Conservation (phyloP, 1,140 invertebrate species). For the Nilaparvata lugens region DNA sequence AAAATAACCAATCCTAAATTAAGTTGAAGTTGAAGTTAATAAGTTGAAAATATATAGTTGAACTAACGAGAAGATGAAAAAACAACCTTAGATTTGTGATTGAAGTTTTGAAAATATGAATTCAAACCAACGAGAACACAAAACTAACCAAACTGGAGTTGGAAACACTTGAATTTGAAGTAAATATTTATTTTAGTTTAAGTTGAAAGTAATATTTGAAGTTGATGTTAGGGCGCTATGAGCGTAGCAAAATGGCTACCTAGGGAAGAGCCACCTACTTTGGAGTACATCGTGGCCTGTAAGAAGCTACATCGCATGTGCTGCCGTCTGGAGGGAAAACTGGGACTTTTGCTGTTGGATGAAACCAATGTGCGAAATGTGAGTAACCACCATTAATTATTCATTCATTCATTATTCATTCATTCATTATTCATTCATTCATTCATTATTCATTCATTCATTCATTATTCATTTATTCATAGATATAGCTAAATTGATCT, state of each 20-base stretch:
- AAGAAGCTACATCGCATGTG: background rate
- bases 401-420: too few relatives aligned
- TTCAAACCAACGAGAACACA: background rate
- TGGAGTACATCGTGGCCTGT: background rate
- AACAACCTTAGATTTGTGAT: background rate
- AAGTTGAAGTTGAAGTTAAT: too few relatives aligned
- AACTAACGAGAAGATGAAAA: background rate
- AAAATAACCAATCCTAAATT: too few relatives aligned
- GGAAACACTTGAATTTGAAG: background rate
- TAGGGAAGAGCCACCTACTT: background rate
- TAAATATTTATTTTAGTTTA: background rate
- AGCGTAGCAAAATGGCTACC: conserved; percentile 1
- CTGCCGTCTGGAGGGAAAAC: background rate
- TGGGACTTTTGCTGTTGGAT: background rate
- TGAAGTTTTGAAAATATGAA: background rate
- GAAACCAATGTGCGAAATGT: background rate
- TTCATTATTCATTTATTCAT: too few relatives aligned
- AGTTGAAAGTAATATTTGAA: background rate
- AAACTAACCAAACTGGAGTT: background rate
- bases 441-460: too few relatives aligned
- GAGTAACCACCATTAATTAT: background rate
- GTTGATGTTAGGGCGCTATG: background rate
- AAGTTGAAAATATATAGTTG: too few relatives aligned
- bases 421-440: too few relatives aligned
- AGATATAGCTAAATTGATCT: too few relatives aligned